Percentiles rank a stretch among this genome's conserved stretches.
phyloP scores from a whole-genome alignment of 2,797 vertebrate species.

The Numenius phaeopus region DNA sequence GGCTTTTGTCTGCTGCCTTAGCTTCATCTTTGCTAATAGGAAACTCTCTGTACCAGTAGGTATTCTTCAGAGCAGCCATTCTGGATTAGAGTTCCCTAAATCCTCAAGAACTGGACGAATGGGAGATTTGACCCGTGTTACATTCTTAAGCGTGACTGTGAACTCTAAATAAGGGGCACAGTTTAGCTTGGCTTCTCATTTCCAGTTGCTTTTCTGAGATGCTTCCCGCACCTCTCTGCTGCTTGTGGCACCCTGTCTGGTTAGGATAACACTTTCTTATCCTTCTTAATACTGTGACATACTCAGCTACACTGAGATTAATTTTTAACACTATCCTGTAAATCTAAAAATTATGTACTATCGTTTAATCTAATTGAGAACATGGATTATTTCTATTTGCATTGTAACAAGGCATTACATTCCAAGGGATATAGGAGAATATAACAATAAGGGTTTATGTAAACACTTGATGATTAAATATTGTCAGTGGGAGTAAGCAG shows the following conservation, averaged over 20 bases:
- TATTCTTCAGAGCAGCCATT: background rate
- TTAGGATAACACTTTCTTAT: background rate
- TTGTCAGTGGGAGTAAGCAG: background rate
- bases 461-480: constrained; percentile 31
- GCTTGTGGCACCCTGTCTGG: background rate
- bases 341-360: background rate
- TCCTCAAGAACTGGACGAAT: background rate
- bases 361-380: background rate
- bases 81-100: background rate
- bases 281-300: background rate
- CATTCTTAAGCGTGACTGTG: background rate
- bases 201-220: background rate
- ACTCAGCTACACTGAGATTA: background rate
- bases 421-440: background rate
- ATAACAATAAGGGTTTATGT: background rate
- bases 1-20: background rate
- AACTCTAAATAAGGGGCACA: background rate
- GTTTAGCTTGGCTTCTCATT: background rate
- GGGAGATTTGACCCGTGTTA: background rate
- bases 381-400: constrained; percentile 6
- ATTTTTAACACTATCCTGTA: background rate
- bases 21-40: background rate
- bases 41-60: background rate
- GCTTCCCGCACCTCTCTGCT: background rate
- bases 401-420: background rate